phyloP scores from a whole-genome alignment of 2,888 invertebrate species.

The Noctuana brunneofusca region DNA sequence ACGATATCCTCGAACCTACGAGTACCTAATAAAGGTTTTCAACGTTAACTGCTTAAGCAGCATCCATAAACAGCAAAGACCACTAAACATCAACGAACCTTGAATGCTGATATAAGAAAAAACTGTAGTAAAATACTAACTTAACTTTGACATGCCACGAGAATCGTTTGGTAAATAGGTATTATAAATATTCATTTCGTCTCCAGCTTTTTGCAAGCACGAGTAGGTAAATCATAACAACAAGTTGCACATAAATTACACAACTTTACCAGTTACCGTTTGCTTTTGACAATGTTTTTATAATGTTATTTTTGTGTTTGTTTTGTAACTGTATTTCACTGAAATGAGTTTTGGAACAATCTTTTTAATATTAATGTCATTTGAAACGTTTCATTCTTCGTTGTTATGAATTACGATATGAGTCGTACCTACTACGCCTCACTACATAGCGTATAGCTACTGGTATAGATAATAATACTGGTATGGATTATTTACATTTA shows the following conservation, averaged over 20 bases:
- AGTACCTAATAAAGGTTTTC: too few relatives aligned
- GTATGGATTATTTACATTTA: too few relatives aligned
- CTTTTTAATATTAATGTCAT: neutral
- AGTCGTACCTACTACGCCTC: too few relatives aligned
- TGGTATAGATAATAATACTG: too few relatives aligned
- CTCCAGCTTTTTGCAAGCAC: neutral
- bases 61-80: neutral
- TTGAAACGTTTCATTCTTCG: neutral
- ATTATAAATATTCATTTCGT: slow-evolving; percentile 12
- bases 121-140: neutral
- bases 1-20: too few relatives aligned
- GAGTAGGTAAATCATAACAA: slow-evolving; percentile 3
- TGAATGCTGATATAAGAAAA: neutral
- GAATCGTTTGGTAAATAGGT: neutral
- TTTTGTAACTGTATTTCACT: neutral
- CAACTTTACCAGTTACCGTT: slow-evolving; percentile 8
- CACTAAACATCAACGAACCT: neutral
- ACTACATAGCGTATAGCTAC: too few relatives aligned
- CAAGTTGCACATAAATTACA: slow-evolving; percentile 21
- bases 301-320: slow-evolving; percentile 1
- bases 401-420: too few relatives aligned
- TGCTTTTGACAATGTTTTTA: neutral
- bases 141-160: neutral
- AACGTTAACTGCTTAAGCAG: too few relatives aligned
- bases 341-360: neutral